These are phyloP conservation scores for Eupithecia insigniata DNA, from an alignment of 2,888 invertebrate species.

Conservation along the genomic window DNA sequence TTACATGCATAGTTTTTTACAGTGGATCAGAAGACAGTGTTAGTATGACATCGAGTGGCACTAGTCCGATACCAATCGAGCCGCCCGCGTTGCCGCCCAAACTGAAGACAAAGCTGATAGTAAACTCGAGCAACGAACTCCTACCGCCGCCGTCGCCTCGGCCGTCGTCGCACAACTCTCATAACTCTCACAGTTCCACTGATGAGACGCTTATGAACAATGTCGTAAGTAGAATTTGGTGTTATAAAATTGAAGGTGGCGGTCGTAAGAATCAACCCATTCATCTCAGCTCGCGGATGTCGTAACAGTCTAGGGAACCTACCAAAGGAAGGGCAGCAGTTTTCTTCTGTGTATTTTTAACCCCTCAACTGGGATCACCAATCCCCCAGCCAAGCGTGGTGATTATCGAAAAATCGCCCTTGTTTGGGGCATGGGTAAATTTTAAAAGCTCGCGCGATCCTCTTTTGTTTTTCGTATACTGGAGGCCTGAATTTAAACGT, in stretches of 20 bases:
- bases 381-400: too few relatives aligned
- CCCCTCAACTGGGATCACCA: too few relatives aligned
- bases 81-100: conserved; percentile 85
- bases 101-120: conserved; percentile 75
- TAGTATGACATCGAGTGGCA: conserved; percentile 74
- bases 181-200: conserved; percentile 64
- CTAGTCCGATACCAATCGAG: conserved; percentile 79
- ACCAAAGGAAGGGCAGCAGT: too few relatives aligned
- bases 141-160: conserved; percentile 77
- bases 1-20: conserved; percentile 14
- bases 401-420: too few relatives aligned
- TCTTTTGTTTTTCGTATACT: too few relatives aligned
- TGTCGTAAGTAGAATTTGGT: conserved; percentile 55
- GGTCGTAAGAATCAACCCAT: too few relatives aligned
- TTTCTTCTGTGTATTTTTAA: too few relatives aligned
- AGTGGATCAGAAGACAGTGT: conserved; percentile 80
- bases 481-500: too few relatives aligned
- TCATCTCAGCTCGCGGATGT: too few relatives aligned
- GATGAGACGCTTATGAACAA: conserved; percentile 74
- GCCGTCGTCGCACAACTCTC: conserved; percentile 75
- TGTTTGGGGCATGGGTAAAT: too few relatives aligned
- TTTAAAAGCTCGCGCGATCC: too few relatives aligned
- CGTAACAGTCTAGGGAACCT: too few relatives aligned
- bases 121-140: conserved; percentile 75
- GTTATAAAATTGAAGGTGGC: neutral